phyloP scores from a whole-genome alignment of 2,888 invertebrate genomes.

The Monoplex corrugatus region DNA sequence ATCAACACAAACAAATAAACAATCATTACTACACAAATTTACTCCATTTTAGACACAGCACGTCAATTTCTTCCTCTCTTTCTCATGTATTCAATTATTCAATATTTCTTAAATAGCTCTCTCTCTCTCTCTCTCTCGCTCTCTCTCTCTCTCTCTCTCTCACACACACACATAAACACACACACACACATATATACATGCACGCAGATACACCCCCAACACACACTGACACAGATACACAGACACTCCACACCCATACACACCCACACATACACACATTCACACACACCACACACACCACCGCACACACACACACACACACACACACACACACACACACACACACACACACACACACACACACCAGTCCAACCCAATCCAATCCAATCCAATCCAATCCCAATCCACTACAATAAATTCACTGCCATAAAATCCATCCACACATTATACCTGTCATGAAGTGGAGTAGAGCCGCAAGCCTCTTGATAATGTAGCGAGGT shows the following conservation, averaged over 20 bases:
- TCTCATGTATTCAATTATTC: no score
- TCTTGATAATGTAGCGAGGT: slow-evolving; percentile 93
- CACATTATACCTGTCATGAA: slow-evolving; percentile 87
- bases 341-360: not conserved
- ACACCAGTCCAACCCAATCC: no score
- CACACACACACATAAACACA: not conserved
- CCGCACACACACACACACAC: not conserved
- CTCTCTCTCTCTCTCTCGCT: no score
- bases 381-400: no score
- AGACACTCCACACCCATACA: not conserved
- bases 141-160: not conserved
- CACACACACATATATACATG: slow-evolving; percentile 6
- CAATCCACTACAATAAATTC: no score
- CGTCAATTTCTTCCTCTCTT: no score
- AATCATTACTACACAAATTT: no score
- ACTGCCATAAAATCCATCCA: not conserved
- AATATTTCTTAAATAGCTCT: no score
- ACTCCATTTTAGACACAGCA: no score
- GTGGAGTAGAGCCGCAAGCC: slow-evolving; percentile 91
- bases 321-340: slow-evolving; percentile 12
- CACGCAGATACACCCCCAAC: not conserved
- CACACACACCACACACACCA: not conserved
- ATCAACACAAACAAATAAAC: no score
- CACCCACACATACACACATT: not conserved
- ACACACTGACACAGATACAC: not conserved